Evolutionary conservation across 2,113 vertebrate species (phyloP).

Genomic region (Amphilophus citrinellus): DNA sequence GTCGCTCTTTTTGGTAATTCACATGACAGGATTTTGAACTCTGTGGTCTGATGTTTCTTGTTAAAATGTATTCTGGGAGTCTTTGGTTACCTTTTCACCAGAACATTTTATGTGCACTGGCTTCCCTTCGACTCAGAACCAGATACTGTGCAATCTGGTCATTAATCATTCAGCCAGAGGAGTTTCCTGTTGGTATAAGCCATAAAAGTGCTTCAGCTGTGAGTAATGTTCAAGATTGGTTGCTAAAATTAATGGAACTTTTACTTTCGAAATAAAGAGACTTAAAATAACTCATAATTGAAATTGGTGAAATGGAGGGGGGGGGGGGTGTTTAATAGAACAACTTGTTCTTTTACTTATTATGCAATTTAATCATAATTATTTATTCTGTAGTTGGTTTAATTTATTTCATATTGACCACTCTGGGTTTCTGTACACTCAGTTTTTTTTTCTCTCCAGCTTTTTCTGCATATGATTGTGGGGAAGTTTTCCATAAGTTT

Average conservation of each 20-base stretch:
- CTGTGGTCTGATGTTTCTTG: not conserved
- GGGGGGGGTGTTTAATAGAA: no score
- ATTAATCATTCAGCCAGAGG: not conserved
- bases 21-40: not conserved
- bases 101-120: not conserved
- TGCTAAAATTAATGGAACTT: not conserved
- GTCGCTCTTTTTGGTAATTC: not conserved
- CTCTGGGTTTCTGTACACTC: not conserved
- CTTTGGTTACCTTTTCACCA: not conserved
- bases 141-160: not conserved
- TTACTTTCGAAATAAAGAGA: no score
- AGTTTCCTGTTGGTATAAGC: not conserved
- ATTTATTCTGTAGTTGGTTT: not conserved
- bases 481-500: slow-evolving; percentile 38
- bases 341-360: no score
- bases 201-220: not conserved
- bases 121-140: no score
- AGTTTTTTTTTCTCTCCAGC: not conserved
- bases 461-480: not conserved
- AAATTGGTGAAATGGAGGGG: no score
- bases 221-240: accelerated
- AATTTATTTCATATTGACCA: not conserved
- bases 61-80: not conserved
- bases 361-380: not conserved
- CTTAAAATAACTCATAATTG: no score